Evolutionary conservation across 2,113 vertebrate genomes (phyloP).

Genomic region (Lophura nycthemera): DNA sequence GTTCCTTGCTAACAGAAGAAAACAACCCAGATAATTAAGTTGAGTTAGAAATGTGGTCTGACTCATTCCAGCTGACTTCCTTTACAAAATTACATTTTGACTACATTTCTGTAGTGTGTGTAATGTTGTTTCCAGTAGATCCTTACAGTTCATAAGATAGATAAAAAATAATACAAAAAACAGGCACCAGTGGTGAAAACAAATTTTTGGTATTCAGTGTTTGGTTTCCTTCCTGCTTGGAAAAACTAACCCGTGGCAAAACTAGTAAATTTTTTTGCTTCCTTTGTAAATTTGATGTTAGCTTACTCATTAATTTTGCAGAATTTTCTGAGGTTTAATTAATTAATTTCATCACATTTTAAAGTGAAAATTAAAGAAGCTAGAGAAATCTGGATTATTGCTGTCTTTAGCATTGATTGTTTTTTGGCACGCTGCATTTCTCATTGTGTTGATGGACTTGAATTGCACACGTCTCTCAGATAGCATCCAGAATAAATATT

Average conservation of each 20-base stretch:
- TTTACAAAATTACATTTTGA: constrained; percentile 55
- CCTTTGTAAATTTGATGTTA: neutral
- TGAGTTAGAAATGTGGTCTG: constrained; percentile 41
- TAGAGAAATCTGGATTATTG: neutral
- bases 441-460: neutral
- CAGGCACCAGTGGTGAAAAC: neutral
- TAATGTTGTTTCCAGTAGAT: constrained; percentile 32
- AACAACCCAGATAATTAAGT: constrained; percentile 46
- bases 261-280: neutral
- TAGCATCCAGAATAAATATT: constrained; percentile 41
- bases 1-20: constrained; percentile 21
- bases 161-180: constrained; percentile 10
- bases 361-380: neutral
- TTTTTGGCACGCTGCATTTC: neutral
- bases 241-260: neutral
- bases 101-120: constrained; percentile 29
- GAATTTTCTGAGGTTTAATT: neutral
- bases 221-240: neutral
- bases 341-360: neutral
- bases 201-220: neutral
- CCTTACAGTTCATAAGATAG: neutral
- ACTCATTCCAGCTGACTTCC: constrained; percentile 59
- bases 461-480: constrained; percentile 20
- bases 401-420: neutral
- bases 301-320: neutral